phyloP scores from a whole-genome alignment of 2,113 vertebrate species.

The Grammomys surdaster region DNA sequence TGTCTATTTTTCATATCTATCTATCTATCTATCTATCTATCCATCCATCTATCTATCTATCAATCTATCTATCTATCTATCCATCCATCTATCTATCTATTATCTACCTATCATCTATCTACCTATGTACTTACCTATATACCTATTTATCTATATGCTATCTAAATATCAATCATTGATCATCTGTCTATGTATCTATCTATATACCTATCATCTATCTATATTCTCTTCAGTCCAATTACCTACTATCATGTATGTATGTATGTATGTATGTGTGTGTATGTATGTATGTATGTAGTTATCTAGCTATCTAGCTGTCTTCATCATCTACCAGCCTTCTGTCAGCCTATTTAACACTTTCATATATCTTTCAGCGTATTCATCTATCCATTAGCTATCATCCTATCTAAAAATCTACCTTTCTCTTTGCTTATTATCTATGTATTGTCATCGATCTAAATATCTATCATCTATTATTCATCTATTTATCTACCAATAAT shows the following conservation, averaged over 20 bases:
- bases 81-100: neutral
- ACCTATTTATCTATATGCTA: neutral
- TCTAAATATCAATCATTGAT: neutral
- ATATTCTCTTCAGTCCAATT: too few species aligned
- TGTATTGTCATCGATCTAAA: neutral
- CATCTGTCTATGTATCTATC: neutral
- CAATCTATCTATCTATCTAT: neutral
- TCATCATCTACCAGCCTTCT: neutral
- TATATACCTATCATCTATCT: neutral
- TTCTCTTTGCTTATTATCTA: neutral
- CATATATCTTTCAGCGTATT: neutral
- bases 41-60: neutral
- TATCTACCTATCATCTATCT: neutral
- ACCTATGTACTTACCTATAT: neutral
- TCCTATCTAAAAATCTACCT: neutral
- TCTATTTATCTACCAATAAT: neutral
- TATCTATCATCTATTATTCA: neutral
- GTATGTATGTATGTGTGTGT: neutral
- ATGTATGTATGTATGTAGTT: neutral
- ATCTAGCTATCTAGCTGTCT: neutral
- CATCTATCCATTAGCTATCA: neutral
- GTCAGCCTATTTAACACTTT: neutral
- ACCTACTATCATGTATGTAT: neutral
- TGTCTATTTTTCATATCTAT: too few species aligned
- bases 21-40: neutral